These are phyloP conservation scores for Gobius niger DNA, from an alignment of 2,113 vertebrate genomes.

Conservation along the genomic window DNA sequence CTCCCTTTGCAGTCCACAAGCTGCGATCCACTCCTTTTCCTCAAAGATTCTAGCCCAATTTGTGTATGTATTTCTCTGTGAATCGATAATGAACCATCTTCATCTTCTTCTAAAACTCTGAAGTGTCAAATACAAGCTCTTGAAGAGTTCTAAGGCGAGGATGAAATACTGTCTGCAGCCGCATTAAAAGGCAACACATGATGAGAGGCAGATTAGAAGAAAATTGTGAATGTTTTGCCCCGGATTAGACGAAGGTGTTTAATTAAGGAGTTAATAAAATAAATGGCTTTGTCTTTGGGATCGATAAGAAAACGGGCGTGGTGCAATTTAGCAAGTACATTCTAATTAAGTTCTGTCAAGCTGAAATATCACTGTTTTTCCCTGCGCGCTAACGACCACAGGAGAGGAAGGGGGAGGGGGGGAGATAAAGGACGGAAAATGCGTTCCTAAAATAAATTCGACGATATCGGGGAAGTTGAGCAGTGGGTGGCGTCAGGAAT, in stretches of 20 bases:
- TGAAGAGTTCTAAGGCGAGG: no score
- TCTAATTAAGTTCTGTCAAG: conserved; percentile 8
- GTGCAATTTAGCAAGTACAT: conserved; percentile 6
- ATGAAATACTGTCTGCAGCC: no score
- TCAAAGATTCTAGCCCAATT: no score
- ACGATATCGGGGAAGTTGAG: no score
- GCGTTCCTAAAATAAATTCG: no score
- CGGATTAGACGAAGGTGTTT: not conserved
- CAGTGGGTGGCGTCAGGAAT: no score
- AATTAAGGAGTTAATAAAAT: conserved; percentile 3
- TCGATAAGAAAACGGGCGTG: not conserved
- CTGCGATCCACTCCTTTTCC: no score
- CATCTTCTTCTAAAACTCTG: no score
- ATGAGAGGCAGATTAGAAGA: not conserved
- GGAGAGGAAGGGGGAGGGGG: not conserved
- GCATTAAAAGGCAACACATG: conserved; percentile 21
- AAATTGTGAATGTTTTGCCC: not conserved
- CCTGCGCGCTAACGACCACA: not conserved
- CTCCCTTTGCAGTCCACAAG: no score
- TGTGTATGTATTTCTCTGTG: no score
- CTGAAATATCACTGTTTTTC: not conserved
- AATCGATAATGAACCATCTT: no score
- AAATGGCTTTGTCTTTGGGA: conserved; percentile 4
- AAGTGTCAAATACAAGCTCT: no score
- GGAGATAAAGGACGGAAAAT: not conserved